Evolutionary conservation across 2,888 invertebrate species (phyloP), one percentile per base, ranked within the genome.

Genomic region (Danaus chrysippus): DNA sequence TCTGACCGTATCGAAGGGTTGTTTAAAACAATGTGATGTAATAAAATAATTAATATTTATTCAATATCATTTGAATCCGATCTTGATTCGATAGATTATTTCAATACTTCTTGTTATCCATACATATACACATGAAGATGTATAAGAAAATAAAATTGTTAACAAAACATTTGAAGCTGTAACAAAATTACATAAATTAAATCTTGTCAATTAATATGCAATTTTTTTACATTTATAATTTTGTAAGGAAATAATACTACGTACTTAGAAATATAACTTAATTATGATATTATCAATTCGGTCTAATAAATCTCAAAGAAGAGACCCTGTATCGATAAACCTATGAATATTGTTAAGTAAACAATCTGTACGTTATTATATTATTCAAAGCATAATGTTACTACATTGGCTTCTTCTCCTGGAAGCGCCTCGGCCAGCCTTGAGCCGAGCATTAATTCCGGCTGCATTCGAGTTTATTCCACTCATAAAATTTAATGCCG

Each of bases 401-500:
- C 23, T 5, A 55, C 41, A 9, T 41, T 55, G n/a, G 41, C 41
- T 44, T 15, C 59, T 54, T 10, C 54, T 49, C 17, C 1, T 17
- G 17, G 17, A 10, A 49, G 15, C 49, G 15, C 49, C 15, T 10
- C 64, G 64, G 61, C 62, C 63, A 68, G 52, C 70, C 70, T 70
- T 70, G 67, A 64, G 59, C 42, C 78, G 71, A 71, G 70, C 73
- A 67, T 74, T 77, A 76, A 76, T 78, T 79, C 75, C 79, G 83
- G 83, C 61, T 69, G 76, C 74, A 77, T 77, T 73, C 55, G 58
- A 73, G 77, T 80, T 80, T 81, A 80, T 79, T 76, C 69, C 70
- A 71, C 76, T 80, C 79, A 75, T 83, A 79, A 84, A 83, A 78
- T 79, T 82, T 81, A 78, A 81, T 67, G 56, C 56, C 56, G 58